Base-by-base conservation (phyloP, 2,888 invertebrate species). In the Hedychridium roseum region DNA sequence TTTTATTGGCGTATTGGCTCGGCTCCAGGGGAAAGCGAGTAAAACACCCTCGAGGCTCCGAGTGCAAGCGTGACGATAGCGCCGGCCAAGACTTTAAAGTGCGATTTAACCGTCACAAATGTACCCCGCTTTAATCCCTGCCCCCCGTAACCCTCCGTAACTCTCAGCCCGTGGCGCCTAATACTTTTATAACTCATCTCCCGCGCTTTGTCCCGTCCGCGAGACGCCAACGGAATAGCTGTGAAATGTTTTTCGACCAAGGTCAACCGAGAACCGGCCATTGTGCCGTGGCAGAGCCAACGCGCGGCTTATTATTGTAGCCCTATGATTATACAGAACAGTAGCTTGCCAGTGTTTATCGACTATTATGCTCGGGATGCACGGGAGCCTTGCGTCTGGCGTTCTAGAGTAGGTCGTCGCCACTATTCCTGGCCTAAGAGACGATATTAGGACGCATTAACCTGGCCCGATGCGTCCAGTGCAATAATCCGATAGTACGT, bases 1-100 rank as follows among this genome's bases (percentile, higher is more conserved):
- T 67, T 70, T 70, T 67, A 63, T 67, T 61, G 70, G 60, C 57
- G 65, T 57, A 65, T 71, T 71, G 71, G 70, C 64, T 42, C 43
- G 41, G 48, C 42, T 68, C 68, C 71, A 71, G 56, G 42, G 39
- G 41, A 36, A 54, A 54, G 60, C 56, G 59, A 65, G 63, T 60
- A 60, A 60, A 62, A 23, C 59, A 50, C 37, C 51, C 51, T 43
- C 45, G 53, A 42, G 63, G 56, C 49, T 43, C 51, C 30, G 43
- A 43, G 42, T 46, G 35, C 16, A 26, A 17, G 11, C 28, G 35
- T 43, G 41, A 34, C 48, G 45, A 39, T 51, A 53, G 43, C 44
- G 43, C 44, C 45, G 50, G n/a, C n/a, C n/a, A n/a, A n/a, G 56
- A 57, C 61, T 63, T 64, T 66, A 61, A 68, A 66, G 59, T 60